A percentile compares a stretch with the other conserved stretches of the same genome.
phyloP scores from a whole-genome alignment of 2,113 vertebrate genomes.

The Mesembrinibis cayennensis region DNA sequence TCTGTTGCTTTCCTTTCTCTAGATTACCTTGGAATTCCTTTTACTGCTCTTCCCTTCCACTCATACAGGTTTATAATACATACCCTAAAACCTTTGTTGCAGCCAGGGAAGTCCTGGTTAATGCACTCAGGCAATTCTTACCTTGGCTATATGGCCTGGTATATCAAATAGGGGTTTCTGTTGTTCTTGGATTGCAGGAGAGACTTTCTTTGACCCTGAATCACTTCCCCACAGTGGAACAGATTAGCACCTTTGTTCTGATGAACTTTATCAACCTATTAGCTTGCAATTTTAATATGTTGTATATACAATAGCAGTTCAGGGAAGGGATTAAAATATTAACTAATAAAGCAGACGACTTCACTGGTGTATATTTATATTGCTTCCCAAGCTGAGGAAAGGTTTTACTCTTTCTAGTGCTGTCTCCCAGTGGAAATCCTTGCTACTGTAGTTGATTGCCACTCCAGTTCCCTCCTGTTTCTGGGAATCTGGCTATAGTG shows the following conservation, averaged over 20 bases:
- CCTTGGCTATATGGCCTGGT: not conserved
- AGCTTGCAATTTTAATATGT: not conserved
- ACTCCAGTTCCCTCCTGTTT: not conserved
- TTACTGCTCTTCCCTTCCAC: not conserved
- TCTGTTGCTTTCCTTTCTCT: not conserved
- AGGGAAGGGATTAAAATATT: not conserved
- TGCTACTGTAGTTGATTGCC: not conserved
- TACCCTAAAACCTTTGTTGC: not conserved
- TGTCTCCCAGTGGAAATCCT: not conserved
- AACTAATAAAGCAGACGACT: not conserved
- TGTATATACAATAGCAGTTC: not conserved
- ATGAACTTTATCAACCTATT: not conserved
- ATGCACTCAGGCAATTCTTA: not conserved
- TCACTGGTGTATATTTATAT: not conserved
- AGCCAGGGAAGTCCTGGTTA: not conserved
- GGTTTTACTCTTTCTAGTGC: not conserved
- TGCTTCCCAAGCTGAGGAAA: not conserved
- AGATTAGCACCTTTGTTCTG: not conserved
- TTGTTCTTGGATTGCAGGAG: not conserved
- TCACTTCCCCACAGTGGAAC: not conserved
- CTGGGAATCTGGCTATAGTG: not conserved
- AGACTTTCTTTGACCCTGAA: not conserved
- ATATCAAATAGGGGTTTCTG: not conserved
- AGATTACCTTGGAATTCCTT: not conserved
- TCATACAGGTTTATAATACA: not conserved